Percentiles rank a stretch among this genome's conserved stretches.
These are phyloP conservation scores for Conger conger DNA, from an alignment of 2,113 vertebrate genomes.

Conservation along the genomic window DNA sequence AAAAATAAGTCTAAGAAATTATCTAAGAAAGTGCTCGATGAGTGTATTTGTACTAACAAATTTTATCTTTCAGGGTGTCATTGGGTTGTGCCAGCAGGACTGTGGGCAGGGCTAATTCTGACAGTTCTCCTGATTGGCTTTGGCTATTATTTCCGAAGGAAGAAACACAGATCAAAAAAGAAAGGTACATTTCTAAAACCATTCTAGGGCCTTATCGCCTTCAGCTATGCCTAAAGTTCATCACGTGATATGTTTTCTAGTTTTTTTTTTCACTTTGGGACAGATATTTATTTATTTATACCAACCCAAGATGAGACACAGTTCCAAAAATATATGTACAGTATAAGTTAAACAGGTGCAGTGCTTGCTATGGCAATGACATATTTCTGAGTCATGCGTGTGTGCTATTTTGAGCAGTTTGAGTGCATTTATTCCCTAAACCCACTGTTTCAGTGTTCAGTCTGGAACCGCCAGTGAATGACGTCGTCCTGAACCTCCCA, in stretches of 20 bases:
- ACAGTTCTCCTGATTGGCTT: constrained; percentile 44
- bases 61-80: constrained; percentile 45
- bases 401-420: neutral
- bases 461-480: neutral
- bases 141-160: constrained; percentile 45
- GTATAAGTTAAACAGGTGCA: no score
- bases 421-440: neutral
- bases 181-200: constrained; percentile 44
- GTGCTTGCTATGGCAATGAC: no score
- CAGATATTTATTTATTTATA: no score
- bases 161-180: constrained; percentile 37
- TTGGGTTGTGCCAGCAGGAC: constrained; percentile 57
- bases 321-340: no score
- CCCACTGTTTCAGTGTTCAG: neutral
- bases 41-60: neutral
- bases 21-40: no score
- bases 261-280: no score
- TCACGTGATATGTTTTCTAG: neutral
- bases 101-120: constrained; percentile 62
- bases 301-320: no score
- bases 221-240: neutral
- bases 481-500: neutral
- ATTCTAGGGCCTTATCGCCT: neutral
- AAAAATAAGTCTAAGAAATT: no score
- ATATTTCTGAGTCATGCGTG: no score